Percentiles rank a stretch among this genome's conserved stretches.
Evolutionary conservation across 2,797 vertebrate species (phyloP).

Genomic region (Gobio occitaniae): DNA sequence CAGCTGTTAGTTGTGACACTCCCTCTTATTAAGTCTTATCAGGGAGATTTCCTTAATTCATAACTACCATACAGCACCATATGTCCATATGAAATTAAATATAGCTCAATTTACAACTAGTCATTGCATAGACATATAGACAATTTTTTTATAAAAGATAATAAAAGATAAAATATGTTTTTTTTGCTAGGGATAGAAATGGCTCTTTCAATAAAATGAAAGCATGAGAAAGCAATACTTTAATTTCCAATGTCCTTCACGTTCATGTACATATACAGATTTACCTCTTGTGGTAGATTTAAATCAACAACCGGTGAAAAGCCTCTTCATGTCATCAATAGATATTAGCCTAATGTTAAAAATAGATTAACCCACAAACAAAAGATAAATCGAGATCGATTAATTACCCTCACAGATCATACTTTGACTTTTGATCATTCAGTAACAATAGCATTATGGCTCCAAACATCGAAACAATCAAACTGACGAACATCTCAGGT

Average conservation of each 20-base stretch:
- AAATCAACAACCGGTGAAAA: neutral
- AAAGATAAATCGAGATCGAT: neutral
- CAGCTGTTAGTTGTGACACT: neutral
- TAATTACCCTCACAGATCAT: neutral
- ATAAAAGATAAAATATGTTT: no score
- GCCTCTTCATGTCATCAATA: neutral
- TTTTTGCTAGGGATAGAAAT: neutral
- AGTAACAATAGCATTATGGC: neutral
- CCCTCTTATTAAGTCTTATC: neutral
- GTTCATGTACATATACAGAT: neutral
- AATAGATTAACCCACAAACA: neutral
- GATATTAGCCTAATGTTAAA: neutral
- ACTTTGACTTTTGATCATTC: neutral
- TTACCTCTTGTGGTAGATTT: neutral
- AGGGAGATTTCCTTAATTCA: neutral
- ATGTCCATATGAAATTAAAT: neutral
- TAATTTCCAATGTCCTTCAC: neutral
- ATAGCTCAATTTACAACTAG: neutral
- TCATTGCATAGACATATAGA: no score
- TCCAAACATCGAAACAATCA: neutral
- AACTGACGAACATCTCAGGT: neutral
- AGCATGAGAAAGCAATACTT: neutral
- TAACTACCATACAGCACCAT: neutral
- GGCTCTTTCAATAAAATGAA: no score
- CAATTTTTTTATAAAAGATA: neutral